Evolutionary conservation across 2,797 vertebrate species (phyloP).

Genomic region (Falco cherrug): DNA sequence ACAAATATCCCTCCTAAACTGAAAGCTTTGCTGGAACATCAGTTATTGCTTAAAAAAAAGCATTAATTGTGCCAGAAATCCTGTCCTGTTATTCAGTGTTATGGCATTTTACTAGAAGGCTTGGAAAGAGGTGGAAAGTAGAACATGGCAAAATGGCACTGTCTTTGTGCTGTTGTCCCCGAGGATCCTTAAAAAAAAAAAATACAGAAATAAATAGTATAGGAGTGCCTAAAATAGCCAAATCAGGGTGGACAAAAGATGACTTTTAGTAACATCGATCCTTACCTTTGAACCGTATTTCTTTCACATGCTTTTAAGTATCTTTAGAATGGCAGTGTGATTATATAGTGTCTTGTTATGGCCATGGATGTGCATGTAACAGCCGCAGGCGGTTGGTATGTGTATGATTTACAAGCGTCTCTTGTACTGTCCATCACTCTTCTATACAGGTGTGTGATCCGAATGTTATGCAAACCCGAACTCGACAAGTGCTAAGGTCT

Average conservation of each 20-base stretch:
- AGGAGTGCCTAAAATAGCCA: neutral
- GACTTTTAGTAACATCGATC: neutral
- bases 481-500: constrained; percentile 84
- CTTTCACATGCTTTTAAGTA: neutral
- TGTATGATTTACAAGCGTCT: neutral
- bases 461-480: constrained; percentile 80
- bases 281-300: neutral
- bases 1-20: neutral
- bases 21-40: neutral
- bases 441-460: constrained; percentile 83
- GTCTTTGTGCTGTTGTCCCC: neutral
- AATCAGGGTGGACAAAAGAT: neutral
- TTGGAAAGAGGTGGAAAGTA: neutral
- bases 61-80: neutral
- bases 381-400: neutral
- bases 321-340: neutral
- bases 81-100: neutral
- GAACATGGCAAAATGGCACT: neutral
- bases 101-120: neutral
- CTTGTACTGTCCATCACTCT: neutral
- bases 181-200: neutral
- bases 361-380: rapidly evolving
- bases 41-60: neutral
- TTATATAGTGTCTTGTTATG: rapidly evolving
- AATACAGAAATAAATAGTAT: neutral